Conservation (phyloP, 2,113 vertebrate species). For the Ramphastos sulfuratus region DNA sequence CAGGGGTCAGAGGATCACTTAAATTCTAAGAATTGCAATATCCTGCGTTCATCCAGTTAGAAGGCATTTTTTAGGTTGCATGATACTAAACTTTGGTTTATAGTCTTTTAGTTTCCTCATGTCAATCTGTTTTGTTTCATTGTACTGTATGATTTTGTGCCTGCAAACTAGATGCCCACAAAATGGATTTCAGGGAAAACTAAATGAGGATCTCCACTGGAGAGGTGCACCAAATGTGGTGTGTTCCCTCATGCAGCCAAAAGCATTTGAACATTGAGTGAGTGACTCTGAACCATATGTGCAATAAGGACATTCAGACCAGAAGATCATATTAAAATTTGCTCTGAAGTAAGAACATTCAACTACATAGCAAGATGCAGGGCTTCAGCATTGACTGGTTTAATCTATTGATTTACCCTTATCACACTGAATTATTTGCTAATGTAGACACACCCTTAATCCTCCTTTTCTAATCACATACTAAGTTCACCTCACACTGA, state of each 20-base stretch:
- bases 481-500: neutral
- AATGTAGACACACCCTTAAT: neutral
- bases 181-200: neutral
- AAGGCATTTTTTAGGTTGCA: neutral
- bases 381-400: neutral
- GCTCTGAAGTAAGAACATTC: neutral
- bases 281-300: neutral
- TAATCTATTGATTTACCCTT: neutral
- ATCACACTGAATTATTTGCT: slow-evolving; percentile 12
- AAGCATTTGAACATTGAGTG: neutral
- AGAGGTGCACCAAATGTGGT: neutral
- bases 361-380: neutral
- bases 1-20: neutral
- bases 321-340: neutral
- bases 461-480: neutral
- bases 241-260: neutral
- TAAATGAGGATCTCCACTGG: neutral
- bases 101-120: neutral
- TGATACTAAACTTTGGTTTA: neutral
- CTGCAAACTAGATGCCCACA: neutral
- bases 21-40: neutral
- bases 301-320: neutral
- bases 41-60: neutral
- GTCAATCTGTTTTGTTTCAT: neutral
- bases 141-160: neutral